Percentiles rank a stretch among this genome's conserved stretches.
These are phyloP conservation scores for Andrena chrysosceles DNA, from an alignment of 2,888 invertebrate species.

Conservation along the genomic window DNA sequence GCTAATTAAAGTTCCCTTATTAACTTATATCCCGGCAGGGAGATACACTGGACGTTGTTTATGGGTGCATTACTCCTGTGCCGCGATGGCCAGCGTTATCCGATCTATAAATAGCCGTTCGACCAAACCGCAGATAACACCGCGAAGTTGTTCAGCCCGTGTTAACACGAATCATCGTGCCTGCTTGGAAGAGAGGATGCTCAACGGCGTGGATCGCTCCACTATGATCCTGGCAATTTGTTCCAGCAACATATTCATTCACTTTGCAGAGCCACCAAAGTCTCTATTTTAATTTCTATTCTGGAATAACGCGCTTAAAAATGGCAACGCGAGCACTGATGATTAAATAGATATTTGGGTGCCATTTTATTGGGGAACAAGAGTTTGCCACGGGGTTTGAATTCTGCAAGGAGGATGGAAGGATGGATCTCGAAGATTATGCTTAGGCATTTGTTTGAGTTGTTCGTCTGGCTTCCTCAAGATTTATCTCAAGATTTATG, in stretches of 20 bases:
- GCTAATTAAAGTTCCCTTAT: conserved; percentile 56
- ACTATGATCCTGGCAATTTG: neutral
- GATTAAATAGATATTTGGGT: too few relatives aligned
- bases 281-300: neutral
- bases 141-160: conserved; percentile 23
- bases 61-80: conserved; percentile 53
- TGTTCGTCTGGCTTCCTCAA: too few relatives aligned
- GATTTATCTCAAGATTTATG: too few relatives aligned
- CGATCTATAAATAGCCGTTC: conserved; percentile 38
- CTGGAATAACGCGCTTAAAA: neutral
- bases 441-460: too few relatives aligned
- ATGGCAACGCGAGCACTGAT: neutral
- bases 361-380: neutral
- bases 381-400: neutral
- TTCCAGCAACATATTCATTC: neutral
- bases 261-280: neutral
- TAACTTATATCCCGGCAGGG: conserved; percentile 27
- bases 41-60: conserved; percentile 52
- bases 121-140: conserved; percentile 16
- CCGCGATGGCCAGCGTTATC: conserved; percentile 27
- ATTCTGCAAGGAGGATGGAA: too few relatives aligned
- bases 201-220: conserved; percentile 1
- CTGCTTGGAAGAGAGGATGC: neutral
- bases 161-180: neutral
- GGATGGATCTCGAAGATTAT: too few relatives aligned